Evolutionary conservation across 2,113 vertebrate genomes (phyloP).

Genomic region (Channa argus): DNA sequence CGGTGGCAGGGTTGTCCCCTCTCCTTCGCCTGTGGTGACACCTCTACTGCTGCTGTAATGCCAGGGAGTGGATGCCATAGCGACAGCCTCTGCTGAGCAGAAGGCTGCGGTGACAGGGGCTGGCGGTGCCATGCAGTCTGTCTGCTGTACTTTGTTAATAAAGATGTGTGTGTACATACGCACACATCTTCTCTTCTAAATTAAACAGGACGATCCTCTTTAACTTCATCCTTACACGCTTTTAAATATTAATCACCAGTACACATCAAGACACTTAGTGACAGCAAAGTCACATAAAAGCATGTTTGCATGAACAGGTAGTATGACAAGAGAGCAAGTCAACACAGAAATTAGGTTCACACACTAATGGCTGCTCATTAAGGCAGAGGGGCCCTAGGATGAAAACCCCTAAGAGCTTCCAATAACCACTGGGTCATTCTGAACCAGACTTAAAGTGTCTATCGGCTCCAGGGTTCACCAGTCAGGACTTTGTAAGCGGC

Average conservation of each 20-base stretch:
- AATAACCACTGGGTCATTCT: slow-evolving; percentile 39
- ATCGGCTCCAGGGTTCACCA: background rate
- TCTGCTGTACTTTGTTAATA: slow-evolving; percentile 47
- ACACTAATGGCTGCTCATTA: slow-evolving; percentile 47
- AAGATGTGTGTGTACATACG: slow-evolving; percentile 4
- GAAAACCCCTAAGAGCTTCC: slow-evolving; percentile 47
- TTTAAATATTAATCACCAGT: slow-evolving; percentile 78
- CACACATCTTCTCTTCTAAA: slow-evolving; percentile 48
- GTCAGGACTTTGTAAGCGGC: background rate
- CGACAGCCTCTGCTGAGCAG: slow-evolving; percentile 71
- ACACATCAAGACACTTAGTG: slow-evolving; percentile 29
- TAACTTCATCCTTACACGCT: slow-evolving; percentile 70
- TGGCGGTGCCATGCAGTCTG: slow-evolving; percentile 74
- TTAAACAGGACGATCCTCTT: slow-evolving; percentile 60
- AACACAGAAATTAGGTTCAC: slow-evolving; percentile 1
- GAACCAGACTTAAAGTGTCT: slow-evolving; percentile 31
- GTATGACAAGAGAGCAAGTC: slow-evolving; percentile 9
- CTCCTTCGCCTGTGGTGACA: slow-evolving; percentile 70
- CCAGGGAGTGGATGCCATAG: slow-evolving; percentile 72
- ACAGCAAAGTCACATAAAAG: slow-evolving; percentile 27
- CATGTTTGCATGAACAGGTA: slow-evolving; percentile 31
- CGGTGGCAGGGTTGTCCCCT: slow-evolving; percentile 58
- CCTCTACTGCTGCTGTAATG: slow-evolving; percentile 56
- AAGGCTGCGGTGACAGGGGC: slow-evolving; percentile 69
- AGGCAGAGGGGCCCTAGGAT: slow-evolving; percentile 29